Conservation (phyloP, 1,140 invertebrate species). For the Hyles vespertilio region DNA sequence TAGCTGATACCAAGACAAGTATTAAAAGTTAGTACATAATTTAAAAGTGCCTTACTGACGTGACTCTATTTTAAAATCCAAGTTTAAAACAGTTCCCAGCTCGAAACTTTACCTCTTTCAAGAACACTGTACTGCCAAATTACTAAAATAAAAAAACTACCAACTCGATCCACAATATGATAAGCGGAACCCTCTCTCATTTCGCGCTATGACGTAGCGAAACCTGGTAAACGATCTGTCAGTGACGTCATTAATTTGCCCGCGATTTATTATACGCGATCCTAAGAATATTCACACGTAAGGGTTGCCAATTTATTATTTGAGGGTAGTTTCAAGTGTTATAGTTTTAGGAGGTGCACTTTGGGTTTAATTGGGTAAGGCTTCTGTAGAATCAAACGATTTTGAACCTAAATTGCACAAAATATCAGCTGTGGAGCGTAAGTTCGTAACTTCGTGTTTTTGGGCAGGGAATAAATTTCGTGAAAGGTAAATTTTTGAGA, state of each 20-base stretch:
- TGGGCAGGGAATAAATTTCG: too few relatives aligned
- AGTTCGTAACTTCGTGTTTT: too few relatives aligned
- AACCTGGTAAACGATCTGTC: constrained; percentile 66
- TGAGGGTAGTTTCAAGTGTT: not conserved
- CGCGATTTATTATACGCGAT: constrained; percentile 62
- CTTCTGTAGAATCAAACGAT: too few relatives aligned
- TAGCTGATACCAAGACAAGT: too few relatives aligned
- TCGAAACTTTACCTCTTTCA: not conserved
- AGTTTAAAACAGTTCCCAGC: too few relatives aligned
- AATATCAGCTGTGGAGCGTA: too few relatives aligned
- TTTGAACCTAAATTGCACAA: too few relatives aligned
- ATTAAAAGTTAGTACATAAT: too few relatives aligned
- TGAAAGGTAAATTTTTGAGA: too few relatives aligned
- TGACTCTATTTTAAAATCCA: too few relatives aligned
- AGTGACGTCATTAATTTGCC: constrained; percentile 63
- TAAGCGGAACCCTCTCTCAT: constrained; percentile 34
- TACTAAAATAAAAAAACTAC: not conserved
- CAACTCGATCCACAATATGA: constrained; percentile 5
- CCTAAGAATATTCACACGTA: constrained; percentile 55
- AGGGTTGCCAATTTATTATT: constrained; percentile 4
- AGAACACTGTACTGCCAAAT: not conserved
- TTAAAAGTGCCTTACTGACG: too few relatives aligned
- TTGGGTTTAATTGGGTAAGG: too few relatives aligned
- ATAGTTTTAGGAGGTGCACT: not conserved
- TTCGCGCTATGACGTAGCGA: constrained; percentile 59